Conservation (phyloP, 1,140 invertebrate genomes). For the Aplysia californica region DNA sequence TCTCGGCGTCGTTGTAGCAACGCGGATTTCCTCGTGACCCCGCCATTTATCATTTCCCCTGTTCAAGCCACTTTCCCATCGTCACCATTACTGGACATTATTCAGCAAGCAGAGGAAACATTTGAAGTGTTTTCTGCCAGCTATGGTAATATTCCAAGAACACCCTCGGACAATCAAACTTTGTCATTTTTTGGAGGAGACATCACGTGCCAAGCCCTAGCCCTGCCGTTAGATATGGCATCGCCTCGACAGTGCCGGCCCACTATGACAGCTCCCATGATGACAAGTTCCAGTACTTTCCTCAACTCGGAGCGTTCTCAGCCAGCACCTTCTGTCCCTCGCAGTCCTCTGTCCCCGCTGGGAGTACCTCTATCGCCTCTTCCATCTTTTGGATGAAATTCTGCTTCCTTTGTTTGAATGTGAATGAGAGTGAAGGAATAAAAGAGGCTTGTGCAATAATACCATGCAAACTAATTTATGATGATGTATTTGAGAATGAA, state of each 20-base stretch:
- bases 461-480: too few relatives aligned
- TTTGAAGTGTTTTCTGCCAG: not conserved
- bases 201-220: not conserved
- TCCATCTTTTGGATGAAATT: constrained; percentile 7
- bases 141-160: not conserved
- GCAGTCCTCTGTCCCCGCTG: constrained; percentile 8
- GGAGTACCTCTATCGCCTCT: constrained; percentile 11
- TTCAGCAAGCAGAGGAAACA: not conserved
- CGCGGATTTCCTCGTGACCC: not conserved
- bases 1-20: not conserved
- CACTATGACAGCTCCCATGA: not conserved
- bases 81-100: constrained; percentile 5
- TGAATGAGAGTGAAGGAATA: too few relatives aligned
- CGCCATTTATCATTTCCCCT: not conserved
- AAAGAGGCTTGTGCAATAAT: too few relatives aligned
- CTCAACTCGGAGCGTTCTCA: not conserved
- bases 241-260: constrained; percentile 1
- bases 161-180: not conserved
- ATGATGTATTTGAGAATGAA: too few relatives aligned
- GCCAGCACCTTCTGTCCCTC: not conserved
- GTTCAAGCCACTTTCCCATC: not conserved
- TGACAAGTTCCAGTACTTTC: not conserved
- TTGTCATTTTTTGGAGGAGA: constrained; percentile 8
- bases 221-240: not conserved
- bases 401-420: too few relatives aligned